Base-by-base conservation (phyloP, 2,888 invertebrate genomes). In the Cyclophora albipunctata region DNA sequence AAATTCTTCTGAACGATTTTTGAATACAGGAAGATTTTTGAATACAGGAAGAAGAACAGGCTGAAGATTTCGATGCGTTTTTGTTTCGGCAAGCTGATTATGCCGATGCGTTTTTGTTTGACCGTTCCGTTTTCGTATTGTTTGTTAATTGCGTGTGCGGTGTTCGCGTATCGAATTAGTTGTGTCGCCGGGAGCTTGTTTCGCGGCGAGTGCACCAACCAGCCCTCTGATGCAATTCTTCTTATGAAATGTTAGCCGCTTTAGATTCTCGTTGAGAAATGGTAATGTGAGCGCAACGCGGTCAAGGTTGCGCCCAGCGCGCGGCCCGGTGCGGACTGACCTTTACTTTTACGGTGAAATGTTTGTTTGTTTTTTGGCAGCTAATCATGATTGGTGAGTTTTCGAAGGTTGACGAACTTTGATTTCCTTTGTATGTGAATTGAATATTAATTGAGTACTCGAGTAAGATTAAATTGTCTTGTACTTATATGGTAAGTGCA, bases 231-330 rank as follows among this genome's bases (percentile, higher is more conserved):
- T 75, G 76, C 70, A 78, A 73, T 61, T 59, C 52, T 50, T 69
- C 78, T 86, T 83, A 78, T 78, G 85, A 85, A 86, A 86, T 81
- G 78, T 81, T 78, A 80, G 75, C 77, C 77, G 81, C 74, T 80
- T 81, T 79, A 85, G 87, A 83, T 79, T 76, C 62, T 67, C 66
- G 81, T 84, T 84, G 84, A 72, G 87, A 83, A 87, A 84, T 67
- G 76, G 64, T 73, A 73, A 62, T 75, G 82, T 84, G 83, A 84
- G 75, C 81, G 86, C 81, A 81, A 81, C 74, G 77, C 71, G 86
- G 87, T 81, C 87, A 86, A 84, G 87, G 87, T 73, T 66, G 71
- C 37, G 37, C 20, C 20, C 20, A 50, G 56, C 48, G 55, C 46
- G 50, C 59, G 55, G 65, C 73, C 20, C 20, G 70, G 66, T 53